Base-by-base conservation (phyloP, 2,113 vertebrate species). In the Tylochromis polylepis region DNA sequence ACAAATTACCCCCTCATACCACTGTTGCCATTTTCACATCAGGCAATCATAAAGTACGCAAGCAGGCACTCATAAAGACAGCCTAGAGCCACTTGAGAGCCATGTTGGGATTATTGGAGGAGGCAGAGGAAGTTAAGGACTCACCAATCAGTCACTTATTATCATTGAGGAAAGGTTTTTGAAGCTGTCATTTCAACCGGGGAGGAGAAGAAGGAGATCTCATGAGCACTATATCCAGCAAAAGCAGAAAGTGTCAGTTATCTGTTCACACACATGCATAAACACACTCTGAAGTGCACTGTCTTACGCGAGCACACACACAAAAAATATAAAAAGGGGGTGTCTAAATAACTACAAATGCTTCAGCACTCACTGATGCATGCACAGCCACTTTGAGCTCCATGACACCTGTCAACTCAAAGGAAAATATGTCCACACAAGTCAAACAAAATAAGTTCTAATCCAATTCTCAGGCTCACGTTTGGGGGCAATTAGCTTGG, bases 1-100 rank as follows among this genome's bases (percentile, higher is more conserved):
- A 93, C 95, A 95, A 95, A 95, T 95, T 94, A 95, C 91, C 92
- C 93, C 93, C 90, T 93, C 90, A 87, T 93, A 93, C 93, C 91
- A 92, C 93, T 91, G 58, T 91, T 94, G 94, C 94, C 92, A 94
- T 95, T 94, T 94, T 94, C 91, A 92, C 91, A 94, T 94, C 92
- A 94, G 91, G 94, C 94, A 95, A 95, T 95, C 94, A 92, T 93
- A 95, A 93, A 93, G 85, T 88, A 91, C 79, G 83, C 89, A 91
- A 81, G 92, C 86, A 90, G 93, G 93, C 93, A 92, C 93, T 95
- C 88, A 88, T 91, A 90, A 95, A 93, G 95, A 92, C 92, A 94
- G 94, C 92, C 92, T 81, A 83, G 89, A 92, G 93, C 91, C 93
- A 94, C 93, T 95, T 85, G 79, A 95, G 92, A 93, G 92, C 88